Base-by-base conservation (phyloP, 2,888 invertebrate genomes). In the Smittia sp. region DNA sequence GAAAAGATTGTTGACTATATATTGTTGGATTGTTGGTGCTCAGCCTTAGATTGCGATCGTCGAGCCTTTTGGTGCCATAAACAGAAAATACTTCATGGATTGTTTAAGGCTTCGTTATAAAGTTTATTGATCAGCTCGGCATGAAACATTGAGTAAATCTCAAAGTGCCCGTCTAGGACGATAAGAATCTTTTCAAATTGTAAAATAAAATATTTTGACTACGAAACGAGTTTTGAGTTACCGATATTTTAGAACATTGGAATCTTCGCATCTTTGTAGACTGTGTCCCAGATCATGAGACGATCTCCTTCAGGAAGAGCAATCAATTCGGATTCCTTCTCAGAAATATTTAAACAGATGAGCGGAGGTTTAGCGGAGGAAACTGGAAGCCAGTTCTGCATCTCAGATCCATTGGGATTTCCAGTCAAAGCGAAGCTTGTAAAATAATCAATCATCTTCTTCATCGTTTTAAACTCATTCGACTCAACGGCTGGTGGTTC, bases 381-480 rank as follows among this genome's bases (percentile, higher is more conserved):
- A 46, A 80, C 76, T 62, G 80, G 79, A 74, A 76, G 73, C 81
- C 81, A 81, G 0, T n/a, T 75, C 1, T 22, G 27, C 7, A 27
- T n/a, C 22, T 68, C 69, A 27, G 79, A 78, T 69, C 79, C 77
- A 18, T 54, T 68, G 22, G 79, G 78, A 67, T 79, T 77, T 3
- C 81, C 81, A 63, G 77, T 77, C 62, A 77, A 76, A 74, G 82
- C 81, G 68, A 82, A 82, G 65, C 77, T 79, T 6, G 81, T 79
- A 3, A 20, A 24, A 1, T 15, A n/a, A 7, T 13, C 24, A 7
- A 69, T 38, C 22, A 52, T 46, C 25, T 52, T 54, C 25, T 7
- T 46, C 1, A 67, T 69, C 3, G n/a, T n/a, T 52, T 69, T 3
- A 22, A 24, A 46, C 52, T 52, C 46, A 1, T 24, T 54, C 13